Evolutionary conservation across 2,797 vertebrate genomes (phyloP).

Genomic region (Ambastaia sidthimunki): DNA sequence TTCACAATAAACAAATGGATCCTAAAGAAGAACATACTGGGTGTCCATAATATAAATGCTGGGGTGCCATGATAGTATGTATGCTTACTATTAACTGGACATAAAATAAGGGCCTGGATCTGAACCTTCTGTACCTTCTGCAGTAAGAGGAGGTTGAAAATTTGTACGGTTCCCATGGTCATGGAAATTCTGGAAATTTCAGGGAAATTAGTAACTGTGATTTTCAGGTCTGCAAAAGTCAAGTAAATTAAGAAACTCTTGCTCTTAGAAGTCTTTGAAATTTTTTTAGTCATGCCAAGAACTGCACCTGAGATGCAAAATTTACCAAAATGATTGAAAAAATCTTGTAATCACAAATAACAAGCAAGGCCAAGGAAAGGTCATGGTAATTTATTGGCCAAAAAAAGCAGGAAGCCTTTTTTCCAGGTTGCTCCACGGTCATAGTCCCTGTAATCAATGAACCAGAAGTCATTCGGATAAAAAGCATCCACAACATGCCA

Average conservation of each 20-base stretch:
- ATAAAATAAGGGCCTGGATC: neutral
- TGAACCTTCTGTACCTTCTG: neutral
- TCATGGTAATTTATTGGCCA: neutral
- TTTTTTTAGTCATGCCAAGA: neutral
- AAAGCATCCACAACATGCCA: neutral
- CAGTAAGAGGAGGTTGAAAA: neutral
- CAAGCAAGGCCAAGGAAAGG: neutral
- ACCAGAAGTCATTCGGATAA: constrained; percentile 3
- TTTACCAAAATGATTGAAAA: neutral
- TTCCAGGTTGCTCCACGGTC: neutral
- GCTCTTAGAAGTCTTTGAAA: neutral
- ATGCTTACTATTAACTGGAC: neutral
- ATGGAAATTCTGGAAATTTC: neutral
- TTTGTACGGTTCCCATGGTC: neutral
- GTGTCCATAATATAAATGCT: neutral
- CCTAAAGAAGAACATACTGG: constrained; percentile 18
- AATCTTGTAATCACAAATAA: constrained; percentile 3
- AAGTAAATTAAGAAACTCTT: neutral
- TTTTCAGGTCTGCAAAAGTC: neutral
- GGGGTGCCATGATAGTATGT: neutral
- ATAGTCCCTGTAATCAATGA: neutral
- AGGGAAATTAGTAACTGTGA: neutral
- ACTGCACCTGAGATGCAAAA: neutral
- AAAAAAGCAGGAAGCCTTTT: constrained; percentile 15
- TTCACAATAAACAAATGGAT: constrained; percentile 65